Evolutionary conservation across 2,113 vertebrate genomes (phyloP).

Genomic region (Brachypodius melanocephalos): DNA sequence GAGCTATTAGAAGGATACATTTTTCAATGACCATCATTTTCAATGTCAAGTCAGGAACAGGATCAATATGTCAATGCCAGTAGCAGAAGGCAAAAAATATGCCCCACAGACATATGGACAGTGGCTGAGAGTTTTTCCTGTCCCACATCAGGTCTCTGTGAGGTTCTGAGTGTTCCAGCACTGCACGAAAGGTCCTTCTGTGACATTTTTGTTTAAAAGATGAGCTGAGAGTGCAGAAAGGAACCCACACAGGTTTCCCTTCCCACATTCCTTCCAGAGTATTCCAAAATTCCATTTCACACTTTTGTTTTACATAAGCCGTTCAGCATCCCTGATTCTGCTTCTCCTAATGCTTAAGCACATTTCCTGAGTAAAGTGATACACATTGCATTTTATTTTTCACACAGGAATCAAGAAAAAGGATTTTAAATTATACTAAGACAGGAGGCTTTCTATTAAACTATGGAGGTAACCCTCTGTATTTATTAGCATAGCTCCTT

Average conservation of each 20-base stretch:
- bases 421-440: neutral
- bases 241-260: neutral
- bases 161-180: neutral
- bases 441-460: neutral
- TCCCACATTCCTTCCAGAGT: neutral
- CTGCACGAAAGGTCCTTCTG: neutral
- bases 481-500: neutral
- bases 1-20: neutral
- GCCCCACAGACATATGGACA: fast-evolving
- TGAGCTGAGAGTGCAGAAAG: neutral
- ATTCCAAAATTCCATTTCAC: neutral
- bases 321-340: neutral
- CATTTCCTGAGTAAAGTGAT: neutral
- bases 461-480: neutral
- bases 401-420: neutral
- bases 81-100: neutral
- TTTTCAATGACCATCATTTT: neutral
- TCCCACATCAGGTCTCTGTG: neutral
- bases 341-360: neutral
- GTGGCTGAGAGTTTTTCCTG: neutral
- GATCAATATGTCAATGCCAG: neutral
- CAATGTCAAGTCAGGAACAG: neutral
- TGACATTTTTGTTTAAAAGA: neutral
- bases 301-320: neutral
- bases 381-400: neutral